Evolutionary conservation across 2,113 vertebrate species (phyloP), one percentile per base, ranked within the genome.

Genomic region (Spilogale gracilis): DNA sequence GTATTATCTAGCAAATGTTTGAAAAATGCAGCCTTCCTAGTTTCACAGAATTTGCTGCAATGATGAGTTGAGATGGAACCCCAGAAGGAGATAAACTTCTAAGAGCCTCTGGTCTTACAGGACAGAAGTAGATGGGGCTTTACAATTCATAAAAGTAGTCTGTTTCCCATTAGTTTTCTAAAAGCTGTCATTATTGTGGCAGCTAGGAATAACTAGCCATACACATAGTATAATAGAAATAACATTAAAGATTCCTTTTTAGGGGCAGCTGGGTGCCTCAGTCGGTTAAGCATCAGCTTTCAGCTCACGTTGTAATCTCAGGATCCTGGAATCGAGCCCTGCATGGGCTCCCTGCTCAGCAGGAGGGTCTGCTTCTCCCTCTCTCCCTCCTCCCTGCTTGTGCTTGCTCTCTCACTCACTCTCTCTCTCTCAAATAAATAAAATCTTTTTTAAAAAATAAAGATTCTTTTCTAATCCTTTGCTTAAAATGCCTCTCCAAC

Each of bases 161-260:
- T 95, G 89, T 89, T 93, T 97, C 63, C 86, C 65, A 81, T 81
- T 89, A 69, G 43, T 76, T 78, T 54, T 91, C 92, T 30, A 38
- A 76, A 74, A 50, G 38, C 54, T 83, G 73, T 86, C 67, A 23
- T 94, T 71, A 81, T 82, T 86, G 54, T 16, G 54, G 84, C 48
- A 86, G 52, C 52, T 32, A 76, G 56, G 79, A 85, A 82, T 63
- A 61, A 80, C 60, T 14, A n/a, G 82, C 73, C 30, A 9, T 30
- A 30, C 74, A 38, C 80, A 56, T 11, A 16, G 16, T 38, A 18
- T 48, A n/a, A 76, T 9, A 32, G 8, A 94, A 90, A 91, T 54
- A 76, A 32, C 32, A 73, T 20, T 65, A 20, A 88, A 43, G 60
- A 93, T 73, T 58, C 65, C 65, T 89, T 92, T 79, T 80, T 27